Percentiles rank a stretch among this genome's conserved stretches.
These are phyloP conservation scores for Drosophila leontia DNA, from an alignment of 1,140 invertebrate species.

Conservation along the genomic window DNA sequence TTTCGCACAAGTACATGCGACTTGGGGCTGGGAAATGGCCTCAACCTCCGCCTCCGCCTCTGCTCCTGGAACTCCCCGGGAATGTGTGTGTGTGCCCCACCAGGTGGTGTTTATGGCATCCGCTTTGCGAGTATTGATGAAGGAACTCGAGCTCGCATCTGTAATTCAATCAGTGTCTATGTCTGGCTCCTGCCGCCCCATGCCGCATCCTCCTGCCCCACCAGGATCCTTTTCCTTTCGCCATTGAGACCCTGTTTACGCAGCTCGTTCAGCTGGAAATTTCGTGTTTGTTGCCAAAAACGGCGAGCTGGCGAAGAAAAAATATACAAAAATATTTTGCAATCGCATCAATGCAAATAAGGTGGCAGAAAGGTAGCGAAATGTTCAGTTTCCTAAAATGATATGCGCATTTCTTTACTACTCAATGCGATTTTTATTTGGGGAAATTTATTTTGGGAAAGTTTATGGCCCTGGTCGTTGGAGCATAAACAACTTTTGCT, in stretches of 20 bases:
- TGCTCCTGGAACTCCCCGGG: conserved; percentile 2
- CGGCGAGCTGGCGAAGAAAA: conserved; percentile 5
- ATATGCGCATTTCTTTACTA: conserved; percentile 70
- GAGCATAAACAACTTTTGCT: conserved; percentile 32
- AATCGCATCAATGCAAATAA: conserved; percentile 80
- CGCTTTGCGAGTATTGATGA: conserved; percentile 83
- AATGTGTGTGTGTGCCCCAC: conserved; percentile 50
- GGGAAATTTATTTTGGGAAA: conserved; percentile 37
- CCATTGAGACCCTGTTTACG: conserved; percentile 62
- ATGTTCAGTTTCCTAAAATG: conserved; percentile 57
- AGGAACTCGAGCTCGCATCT: conserved; percentile 78
- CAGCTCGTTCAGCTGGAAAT: conserved; percentile 78
- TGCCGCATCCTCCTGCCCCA: neutral
- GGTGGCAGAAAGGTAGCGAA: conserved; percentile 58
- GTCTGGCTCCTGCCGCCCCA: conserved; percentile 63
- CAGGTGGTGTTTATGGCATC: conserved; percentile 84
- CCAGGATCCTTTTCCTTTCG: conserved; percentile 33
- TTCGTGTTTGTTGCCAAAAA: conserved; percentile 52
- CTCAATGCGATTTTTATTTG: conserved; percentile 41
- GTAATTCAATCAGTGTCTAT: conserved; percentile 84
- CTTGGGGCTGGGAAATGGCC: conserved; percentile 49
- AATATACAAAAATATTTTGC: conserved; percentile 59
- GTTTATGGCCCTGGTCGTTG: conserved; percentile 26
- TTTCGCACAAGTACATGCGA: conserved; percentile 70
- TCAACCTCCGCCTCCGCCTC: neutral